phyloP scores from a whole-genome alignment of 2,113 vertebrate genomes.

The Ardeotis arabs region DNA sequence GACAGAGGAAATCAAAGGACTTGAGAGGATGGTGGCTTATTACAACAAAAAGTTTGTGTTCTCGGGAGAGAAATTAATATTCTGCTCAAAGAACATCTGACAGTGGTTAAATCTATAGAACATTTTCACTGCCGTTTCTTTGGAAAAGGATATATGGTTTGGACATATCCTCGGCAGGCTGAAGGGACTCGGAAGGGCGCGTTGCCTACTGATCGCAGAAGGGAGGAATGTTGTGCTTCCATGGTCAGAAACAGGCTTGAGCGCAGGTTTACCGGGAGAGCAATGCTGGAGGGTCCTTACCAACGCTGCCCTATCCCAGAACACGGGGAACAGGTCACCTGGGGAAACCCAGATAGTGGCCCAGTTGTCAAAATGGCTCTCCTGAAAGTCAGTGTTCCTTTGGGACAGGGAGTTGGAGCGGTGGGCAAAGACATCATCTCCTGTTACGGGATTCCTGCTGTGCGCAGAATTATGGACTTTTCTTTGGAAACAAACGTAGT shows the following conservation, averaged over 20 bases:
- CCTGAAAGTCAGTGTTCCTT: not conserved
- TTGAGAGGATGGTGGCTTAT: not conserved
- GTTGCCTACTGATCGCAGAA: not conserved
- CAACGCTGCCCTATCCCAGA: fast-evolving
- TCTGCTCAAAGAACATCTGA: constrained; percentile 13
- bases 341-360: no score
- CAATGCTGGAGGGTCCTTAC: fast-evolving
- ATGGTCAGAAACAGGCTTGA: not conserved
- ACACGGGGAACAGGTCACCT: fast-evolving
- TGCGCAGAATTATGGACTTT: not conserved
- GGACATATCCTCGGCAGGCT: not conserved
- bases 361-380: not conserved
- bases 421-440: not conserved
- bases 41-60: constrained; percentile 8
- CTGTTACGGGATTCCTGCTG: not conserved
- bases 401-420: fast-evolving
- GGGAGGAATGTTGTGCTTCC: not conserved
- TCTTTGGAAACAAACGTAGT: not conserved
- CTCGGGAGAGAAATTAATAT: not conserved
- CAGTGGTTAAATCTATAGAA: constrained; percentile 1
- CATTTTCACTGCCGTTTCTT: not conserved
- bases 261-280: not conserved
- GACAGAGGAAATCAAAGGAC: constrained; percentile 25
- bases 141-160: not conserved
- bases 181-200: not conserved